Evolutionary conservation across 2,113 vertebrate genomes (phyloP).

Genomic region (Neogale vison): DNA sequence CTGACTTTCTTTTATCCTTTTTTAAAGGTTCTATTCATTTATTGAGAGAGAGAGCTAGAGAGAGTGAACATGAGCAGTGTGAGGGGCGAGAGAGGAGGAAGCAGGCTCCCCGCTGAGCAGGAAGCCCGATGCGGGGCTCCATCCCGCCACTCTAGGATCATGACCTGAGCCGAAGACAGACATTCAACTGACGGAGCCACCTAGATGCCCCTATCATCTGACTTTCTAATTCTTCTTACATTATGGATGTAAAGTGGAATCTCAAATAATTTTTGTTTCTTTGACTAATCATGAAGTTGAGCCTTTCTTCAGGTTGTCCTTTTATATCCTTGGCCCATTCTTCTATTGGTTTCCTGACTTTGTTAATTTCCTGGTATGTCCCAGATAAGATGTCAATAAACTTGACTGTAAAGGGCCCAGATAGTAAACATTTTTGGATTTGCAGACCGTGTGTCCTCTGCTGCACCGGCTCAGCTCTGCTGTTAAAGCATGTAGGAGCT

Average conservation of each 20-base stretch:
- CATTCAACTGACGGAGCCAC: too few species aligned
- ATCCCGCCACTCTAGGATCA: too few species aligned
- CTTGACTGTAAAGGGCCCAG: not conserved
- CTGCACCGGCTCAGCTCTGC: not conserved
- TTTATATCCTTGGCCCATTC: not conserved
- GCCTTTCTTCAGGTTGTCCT: not conserved
- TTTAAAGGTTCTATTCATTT: too few species aligned
- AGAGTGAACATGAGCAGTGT: too few species aligned
- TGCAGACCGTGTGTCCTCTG: not conserved
- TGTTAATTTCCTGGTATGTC: not conserved
- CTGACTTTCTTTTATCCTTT: too few species aligned
- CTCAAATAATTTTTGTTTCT: not conserved
- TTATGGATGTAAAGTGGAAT: not conserved
- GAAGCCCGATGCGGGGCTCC: too few species aligned
- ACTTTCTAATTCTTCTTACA: not conserved
- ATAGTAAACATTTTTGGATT: not conserved
- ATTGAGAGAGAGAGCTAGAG: too few species aligned
- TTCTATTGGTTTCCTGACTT: not conserved
- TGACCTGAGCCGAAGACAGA: too few species aligned
- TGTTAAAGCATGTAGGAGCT: rapidly evolving
- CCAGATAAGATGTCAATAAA: not conserved
- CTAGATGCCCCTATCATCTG: not conserved
- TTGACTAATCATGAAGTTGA: not conserved
- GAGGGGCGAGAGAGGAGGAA: too few species aligned
- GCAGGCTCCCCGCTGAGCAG: too few species aligned